Evolutionary conservation across 2,797 vertebrate species (phyloP).

Genomic region (Selene dorsalis): DNA sequence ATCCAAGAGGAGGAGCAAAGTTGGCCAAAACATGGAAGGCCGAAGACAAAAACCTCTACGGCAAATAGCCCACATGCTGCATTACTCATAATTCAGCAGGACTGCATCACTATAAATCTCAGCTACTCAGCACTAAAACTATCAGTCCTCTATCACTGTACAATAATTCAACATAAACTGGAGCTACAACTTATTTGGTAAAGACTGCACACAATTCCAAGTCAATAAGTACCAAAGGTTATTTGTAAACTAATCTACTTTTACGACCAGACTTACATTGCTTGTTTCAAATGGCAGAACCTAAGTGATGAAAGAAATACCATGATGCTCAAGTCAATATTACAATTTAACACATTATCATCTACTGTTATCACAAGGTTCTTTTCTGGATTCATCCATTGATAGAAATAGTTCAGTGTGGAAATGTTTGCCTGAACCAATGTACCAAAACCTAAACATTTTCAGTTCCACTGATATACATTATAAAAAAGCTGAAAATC

Average conservation of each 20-base stretch:
- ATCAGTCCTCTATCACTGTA: slow-evolving; percentile 32
- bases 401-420: neutral
- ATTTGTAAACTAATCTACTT: slow-evolving; percentile 29
- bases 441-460: neutral
- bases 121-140: slow-evolving; percentile 13
- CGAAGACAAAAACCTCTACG: slow-evolving; percentile 3
- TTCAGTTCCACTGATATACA: neutral
- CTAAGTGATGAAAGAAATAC: slow-evolving; percentile 61
- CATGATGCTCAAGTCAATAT: slow-evolving; percentile 15
- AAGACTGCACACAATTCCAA: slow-evolving; percentile 37
- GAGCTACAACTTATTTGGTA: slow-evolving; percentile 24
- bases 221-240: slow-evolving; percentile 24
- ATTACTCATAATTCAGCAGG: slow-evolving; percentile 36
- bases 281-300: slow-evolving; percentile 60
- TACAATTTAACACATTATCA: slow-evolving; percentile 17
- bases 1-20: slow-evolving; percentile 32
- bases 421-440: neutral
- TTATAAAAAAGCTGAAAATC: neutral
- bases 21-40: slow-evolving; percentile 24
- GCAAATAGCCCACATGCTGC: slow-evolving; percentile 5
- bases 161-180: neutral
- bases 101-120: slow-evolving; percentile 41
- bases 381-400: neutral
- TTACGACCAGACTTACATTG: slow-evolving; percentile 66
- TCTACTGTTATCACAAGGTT: neutral